phyloP scores from a whole-genome alignment of 2,888 invertebrate genomes.

The Cheilosia soror region DNA sequence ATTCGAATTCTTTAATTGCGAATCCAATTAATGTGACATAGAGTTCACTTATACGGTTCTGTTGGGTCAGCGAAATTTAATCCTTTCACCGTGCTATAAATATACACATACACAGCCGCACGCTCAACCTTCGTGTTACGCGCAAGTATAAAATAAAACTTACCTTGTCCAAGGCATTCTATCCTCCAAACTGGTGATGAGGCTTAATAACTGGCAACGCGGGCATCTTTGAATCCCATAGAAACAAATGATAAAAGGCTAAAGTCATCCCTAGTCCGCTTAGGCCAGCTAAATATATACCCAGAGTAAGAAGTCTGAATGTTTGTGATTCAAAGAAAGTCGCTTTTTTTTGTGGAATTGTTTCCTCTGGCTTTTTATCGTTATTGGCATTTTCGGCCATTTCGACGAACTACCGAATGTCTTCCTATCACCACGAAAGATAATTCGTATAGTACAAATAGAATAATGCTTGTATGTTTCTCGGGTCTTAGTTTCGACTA shows the following conservation, averaged over 20 bases:
- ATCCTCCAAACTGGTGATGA: constrained; percentile 79
- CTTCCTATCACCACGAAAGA: not conserved
- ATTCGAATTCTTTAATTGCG: constrained; percentile 66
- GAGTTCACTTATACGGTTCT: constrained; percentile 23
- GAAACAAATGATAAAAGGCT: constrained; percentile 82
- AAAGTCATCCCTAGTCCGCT: constrained; percentile 81
- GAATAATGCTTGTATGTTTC: constrained; percentile 34
- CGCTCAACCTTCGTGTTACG: not conserved
- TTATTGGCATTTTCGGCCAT: constrained; percentile 36
- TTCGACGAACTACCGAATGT: not conserved
- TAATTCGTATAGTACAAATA: not conserved
- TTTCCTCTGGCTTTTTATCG: constrained; percentile 78
- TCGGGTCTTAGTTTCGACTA: constrained; percentile 50
- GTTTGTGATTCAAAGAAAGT: constrained; percentile 81
- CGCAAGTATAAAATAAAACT: constrained; percentile 53
- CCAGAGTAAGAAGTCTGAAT: constrained; percentile 80
- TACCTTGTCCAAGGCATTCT: constrained; percentile 62
- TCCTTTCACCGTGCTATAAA: constrained; percentile 49
- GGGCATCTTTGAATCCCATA: constrained; percentile 83
- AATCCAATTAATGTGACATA: constrained; percentile 67
- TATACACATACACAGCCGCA: constrained; percentile 2
- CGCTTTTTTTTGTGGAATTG: constrained; percentile 79
- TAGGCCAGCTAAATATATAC: constrained; percentile 81
- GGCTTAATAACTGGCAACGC: constrained; percentile 81
- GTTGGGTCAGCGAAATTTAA: constrained; percentile 58